These are phyloP conservation scores for Tenodera sinensis DNA, from an alignment of 2,888 invertebrate genomes.

Conservation along the genomic window DNA sequence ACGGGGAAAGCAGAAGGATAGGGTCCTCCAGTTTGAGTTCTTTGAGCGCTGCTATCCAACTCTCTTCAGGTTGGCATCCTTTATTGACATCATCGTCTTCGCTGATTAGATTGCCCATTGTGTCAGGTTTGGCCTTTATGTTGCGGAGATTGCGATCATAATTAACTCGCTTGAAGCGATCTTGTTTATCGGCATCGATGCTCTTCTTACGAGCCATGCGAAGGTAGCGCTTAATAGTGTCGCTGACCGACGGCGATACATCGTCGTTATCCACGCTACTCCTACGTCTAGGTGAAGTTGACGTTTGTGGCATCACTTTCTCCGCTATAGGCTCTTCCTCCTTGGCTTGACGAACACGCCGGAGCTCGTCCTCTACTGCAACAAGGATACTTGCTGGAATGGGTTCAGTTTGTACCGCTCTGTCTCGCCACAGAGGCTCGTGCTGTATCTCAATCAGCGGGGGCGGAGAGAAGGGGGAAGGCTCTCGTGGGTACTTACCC, in stretches of 20 bases:
- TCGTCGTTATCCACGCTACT: slow-evolving; percentile 82
- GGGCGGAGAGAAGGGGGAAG: slow-evolving; percentile 51
- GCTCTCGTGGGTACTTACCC: slow-evolving; percentile 16
- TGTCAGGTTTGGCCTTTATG: slow-evolving; percentile 73
- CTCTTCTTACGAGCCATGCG: slow-evolving; percentile 86
- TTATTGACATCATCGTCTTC: slow-evolving; percentile 75
- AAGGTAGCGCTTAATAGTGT: slow-evolving; percentile 80
- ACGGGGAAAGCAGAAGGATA: background rate
- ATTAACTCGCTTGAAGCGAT: slow-evolving; percentile 82
- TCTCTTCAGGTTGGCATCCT: slow-evolving; percentile 73
- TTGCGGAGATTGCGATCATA: slow-evolving; percentile 81
- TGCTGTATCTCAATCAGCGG: slow-evolving; percentile 65
- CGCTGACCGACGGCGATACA: slow-evolving; percentile 81
- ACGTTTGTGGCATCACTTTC: slow-evolving; percentile 22
- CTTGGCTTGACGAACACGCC: slow-evolving; percentile 47
- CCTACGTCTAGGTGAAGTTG: slow-evolving; percentile 53
- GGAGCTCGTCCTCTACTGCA: slow-evolving; percentile 48
- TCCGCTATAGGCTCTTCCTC: slow-evolving; percentile 34
- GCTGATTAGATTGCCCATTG: slow-evolving; percentile 55
- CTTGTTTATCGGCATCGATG: slow-evolving; percentile 74
- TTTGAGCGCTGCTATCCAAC: slow-evolving; percentile 57
- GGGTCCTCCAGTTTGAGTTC: slow-evolving; percentile 28
- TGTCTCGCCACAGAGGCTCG: slow-evolving; percentile 50
- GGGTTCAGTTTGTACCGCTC: slow-evolving; percentile 60
- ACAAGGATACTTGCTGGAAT: slow-evolving; percentile 55